Evolutionary conservation across 1,140 invertebrate species (phyloP).

Genomic region (Saccostrea echinata): DNA sequence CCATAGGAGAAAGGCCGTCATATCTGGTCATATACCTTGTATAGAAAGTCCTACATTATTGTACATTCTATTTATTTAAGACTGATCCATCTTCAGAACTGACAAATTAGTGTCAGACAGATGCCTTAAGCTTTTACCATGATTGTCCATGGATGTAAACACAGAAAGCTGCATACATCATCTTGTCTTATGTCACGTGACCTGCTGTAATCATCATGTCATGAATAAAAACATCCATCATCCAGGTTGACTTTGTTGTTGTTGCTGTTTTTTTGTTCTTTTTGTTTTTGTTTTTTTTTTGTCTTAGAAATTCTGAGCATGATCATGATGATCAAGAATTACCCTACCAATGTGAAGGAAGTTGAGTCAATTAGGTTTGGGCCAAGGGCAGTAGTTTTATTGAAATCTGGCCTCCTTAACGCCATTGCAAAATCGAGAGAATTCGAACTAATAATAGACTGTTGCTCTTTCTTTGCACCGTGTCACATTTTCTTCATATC

Average conservation of each 20-base stretch:
- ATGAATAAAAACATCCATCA: constrained; percentile 37
- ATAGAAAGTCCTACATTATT: neutral
- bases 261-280: too few relatives aligned
- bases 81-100: neutral
- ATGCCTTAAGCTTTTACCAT: constrained; percentile 33
- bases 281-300: neutral
- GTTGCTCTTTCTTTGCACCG: too few relatives aligned
- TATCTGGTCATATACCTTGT: neutral
- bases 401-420: too few relatives aligned
- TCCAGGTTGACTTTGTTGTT: neutral
- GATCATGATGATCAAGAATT: neutral
- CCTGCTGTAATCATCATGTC: constrained; percentile 15
- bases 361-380: too few relatives aligned
- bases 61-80: neutral
- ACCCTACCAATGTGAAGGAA: too few relatives aligned
- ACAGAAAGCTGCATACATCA: neutral
- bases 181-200: constrained; percentile 30
- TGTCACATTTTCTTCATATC: too few relatives aligned
- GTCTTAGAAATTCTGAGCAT: neutral
- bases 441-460: too few relatives aligned
- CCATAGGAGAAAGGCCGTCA: neutral
- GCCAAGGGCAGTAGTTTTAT: too few relatives aligned
- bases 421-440: too few relatives aligned
- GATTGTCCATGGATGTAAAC: neutral
- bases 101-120: neutral